A percentile compares a stretch with the other conserved stretches of the same genome.
Conservation (phyloP, 1,140 invertebrate species). For the Pygmarrhopalites habei region DNA sequence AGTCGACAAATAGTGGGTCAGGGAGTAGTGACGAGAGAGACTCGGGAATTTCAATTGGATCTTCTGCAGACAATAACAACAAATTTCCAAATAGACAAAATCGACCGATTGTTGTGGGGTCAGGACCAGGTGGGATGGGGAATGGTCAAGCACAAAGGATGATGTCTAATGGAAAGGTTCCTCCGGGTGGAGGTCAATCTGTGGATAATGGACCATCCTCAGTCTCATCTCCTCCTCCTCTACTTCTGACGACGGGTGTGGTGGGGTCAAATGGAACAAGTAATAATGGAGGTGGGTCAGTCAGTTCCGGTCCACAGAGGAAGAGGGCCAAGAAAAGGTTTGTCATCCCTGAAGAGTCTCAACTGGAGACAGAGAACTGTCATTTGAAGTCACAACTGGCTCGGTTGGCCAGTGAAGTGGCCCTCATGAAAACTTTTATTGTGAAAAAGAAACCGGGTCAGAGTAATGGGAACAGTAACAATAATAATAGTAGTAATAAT, state of each 20-base stretch:
- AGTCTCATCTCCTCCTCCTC: too few relatives aligned
- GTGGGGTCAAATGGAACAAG: too few relatives aligned
- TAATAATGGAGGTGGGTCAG: conserved; percentile 49
- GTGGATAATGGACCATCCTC: too few relatives aligned
- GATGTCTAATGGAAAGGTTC: too few relatives aligned
- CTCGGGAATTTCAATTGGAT: conserved; percentile 78
- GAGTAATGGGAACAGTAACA: conserved; percentile 5
- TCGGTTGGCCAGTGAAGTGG: conserved; percentile 69
- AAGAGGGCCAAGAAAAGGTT: conserved; percentile 44
- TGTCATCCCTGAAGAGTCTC: conserved; percentile 47
- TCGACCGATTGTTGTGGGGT: too few relatives aligned
- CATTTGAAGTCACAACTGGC: conserved; percentile 78
- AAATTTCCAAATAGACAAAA: too few relatives aligned
- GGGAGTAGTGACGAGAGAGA: conserved; percentile 79
- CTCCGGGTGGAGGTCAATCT: too few relatives aligned
- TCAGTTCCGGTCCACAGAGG: conserved; percentile 38
- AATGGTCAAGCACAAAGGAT: too few relatives aligned
- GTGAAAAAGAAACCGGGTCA: conserved; percentile 28
- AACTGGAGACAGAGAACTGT: conserved; percentile 54
- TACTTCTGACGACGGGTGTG: too few relatives aligned
- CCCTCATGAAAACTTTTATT: conserved; percentile 37
- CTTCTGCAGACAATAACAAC: too few relatives aligned
- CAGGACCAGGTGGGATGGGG: too few relatives aligned
- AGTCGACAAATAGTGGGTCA: conserved; percentile 34
- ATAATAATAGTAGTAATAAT: too few relatives aligned